phyloP scores from a whole-genome alignment of 2,797 vertebrate species.

The Leptoclinus maculatus region DNA sequence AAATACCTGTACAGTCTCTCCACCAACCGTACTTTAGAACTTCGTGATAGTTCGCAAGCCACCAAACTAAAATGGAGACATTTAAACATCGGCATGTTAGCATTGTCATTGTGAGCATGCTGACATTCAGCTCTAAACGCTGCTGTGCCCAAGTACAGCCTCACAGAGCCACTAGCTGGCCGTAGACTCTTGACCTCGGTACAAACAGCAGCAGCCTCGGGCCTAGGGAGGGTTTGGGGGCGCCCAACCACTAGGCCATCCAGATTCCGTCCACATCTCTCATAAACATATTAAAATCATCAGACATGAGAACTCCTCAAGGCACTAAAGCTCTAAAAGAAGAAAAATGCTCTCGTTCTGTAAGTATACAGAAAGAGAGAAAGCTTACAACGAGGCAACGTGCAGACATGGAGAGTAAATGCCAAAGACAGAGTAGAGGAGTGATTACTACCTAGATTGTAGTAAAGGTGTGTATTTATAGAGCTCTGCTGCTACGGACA shows the following conservation, averaged over 20 bases:
- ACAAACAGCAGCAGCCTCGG: too few relatives aligned
- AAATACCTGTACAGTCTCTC: too few relatives aligned
- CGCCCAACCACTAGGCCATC: too few relatives aligned
- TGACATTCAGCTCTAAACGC: too few relatives aligned
- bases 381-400: neutral
- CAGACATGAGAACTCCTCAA: neutral
- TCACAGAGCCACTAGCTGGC: too few relatives aligned
- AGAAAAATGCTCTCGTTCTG: neutral
- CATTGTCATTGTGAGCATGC: too few relatives aligned
- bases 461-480: slow-evolving; percentile 57
- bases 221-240: too few relatives aligned
- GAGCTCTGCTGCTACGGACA: slow-evolving; percentile 36
- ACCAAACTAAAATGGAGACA: too few relatives aligned
- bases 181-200: too few relatives aligned
- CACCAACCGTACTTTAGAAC: too few relatives aligned
- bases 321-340: neutral
- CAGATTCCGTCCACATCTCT: neutral
- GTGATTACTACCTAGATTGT: slow-evolving; percentile 51
- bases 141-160: too few relatives aligned
- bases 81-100: neutral
- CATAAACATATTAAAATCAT: neutral
- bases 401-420: neutral
- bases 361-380: neutral
- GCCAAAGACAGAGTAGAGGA: slow-evolving; percentile 13
- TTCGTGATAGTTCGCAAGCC: too few relatives aligned